Conservation (phyloP, 2,797 vertebrate species). For the Arrhamphus sclerolepis region DNA sequence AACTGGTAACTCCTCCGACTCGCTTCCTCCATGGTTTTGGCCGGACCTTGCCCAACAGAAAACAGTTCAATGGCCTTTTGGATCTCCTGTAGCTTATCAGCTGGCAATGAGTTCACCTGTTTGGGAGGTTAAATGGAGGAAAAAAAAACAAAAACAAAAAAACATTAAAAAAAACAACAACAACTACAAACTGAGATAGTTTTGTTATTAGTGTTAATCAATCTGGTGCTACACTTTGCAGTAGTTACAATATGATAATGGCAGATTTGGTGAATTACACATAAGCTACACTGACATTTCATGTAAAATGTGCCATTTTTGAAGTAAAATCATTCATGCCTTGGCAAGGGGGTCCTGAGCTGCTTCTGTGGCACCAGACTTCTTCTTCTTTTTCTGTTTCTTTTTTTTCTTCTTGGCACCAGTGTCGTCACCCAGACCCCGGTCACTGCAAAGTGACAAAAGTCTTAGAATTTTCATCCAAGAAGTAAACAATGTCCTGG, state of each 20-base stretch:
- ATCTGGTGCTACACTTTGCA: neutral
- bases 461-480: slow-evolving; percentile 20
- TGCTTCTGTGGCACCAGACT: slow-evolving; percentile 86
- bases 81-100: slow-evolving; percentile 82
- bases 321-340: slow-evolving; percentile 64
- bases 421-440: slow-evolving; percentile 88
- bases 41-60: slow-evolving; percentile 95
- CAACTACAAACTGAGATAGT: too few relatives aligned
- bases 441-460: slow-evolving; percentile 77
- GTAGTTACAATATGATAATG: too few relatives aligned
- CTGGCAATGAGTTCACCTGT: slow-evolving; percentile 81
- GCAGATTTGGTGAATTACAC: too few relatives aligned
- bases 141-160: neutral
- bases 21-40: slow-evolving; percentile 99
- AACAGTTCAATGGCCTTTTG: slow-evolving; percentile 98
- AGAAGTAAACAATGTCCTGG: slow-evolving; percentile 6
- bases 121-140: slow-evolving; percentile 6
- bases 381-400: slow-evolving; percentile 98
- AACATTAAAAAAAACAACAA: neutral
- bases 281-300: neutral
- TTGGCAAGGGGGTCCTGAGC: slow-evolving; percentile 88
- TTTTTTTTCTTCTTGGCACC: slow-evolving; percentile 98
- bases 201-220: neutral
- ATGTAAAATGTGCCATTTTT: neutral
- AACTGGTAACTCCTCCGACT: slow-evolving; percentile 98